Evolutionary conservation across 2,113 vertebrate genomes (phyloP), one percentile per base, ranked within the genome.

Genomic region (Malurus alboscapulatus): DNA sequence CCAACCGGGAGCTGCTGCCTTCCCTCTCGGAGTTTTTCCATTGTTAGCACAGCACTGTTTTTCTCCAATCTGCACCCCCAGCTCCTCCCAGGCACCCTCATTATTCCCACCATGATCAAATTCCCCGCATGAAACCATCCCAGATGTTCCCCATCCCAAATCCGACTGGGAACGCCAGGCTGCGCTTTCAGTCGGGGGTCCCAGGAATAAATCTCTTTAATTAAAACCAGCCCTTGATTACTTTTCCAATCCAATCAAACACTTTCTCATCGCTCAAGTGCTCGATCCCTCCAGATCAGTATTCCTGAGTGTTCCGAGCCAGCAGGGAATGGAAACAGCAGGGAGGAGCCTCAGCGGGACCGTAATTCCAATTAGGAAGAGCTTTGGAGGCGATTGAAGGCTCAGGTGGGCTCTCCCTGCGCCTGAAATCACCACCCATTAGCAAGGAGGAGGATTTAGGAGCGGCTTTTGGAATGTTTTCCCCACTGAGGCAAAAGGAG

Each of bases 21-120:
- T 38, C 34, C 34, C 34, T 34, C 34, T 34, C 34, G 34, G 21
- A 45, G 66, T 78, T n/a, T 5, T 13, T 6, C 18, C 20, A 16
- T 32, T 9, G 0, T 14, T 53, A 30, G 9, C 27, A 4, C 16
- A 8, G 45, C 2, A 3, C 27, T 30, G 21, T 13, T 8, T 10
- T 48, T 32, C 44, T 21, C n/a, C 17, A n/a, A 58, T 68, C 8
- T 51, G 20, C 79, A 86, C n/a, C 72, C 45, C 7, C 1, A 11
- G 32, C 47, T 69, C 42, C 92, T 45, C 19, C 17, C 82, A 19
- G 59, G 57, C 67, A 57, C 58, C 72, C 63, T 54, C 71, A 4
- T 82, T 34, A 72, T 45, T 26, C 47, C 42, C 54, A 30, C 1
- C 0, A 38, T 1, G 24, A 65, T 16, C 76, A 36, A 27, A 51